A percentile compares a stretch with the other conserved stretches of the same genome.
Conservation (phyloP, 2,113 vertebrate species). For the Psophia crepitans region DNA sequence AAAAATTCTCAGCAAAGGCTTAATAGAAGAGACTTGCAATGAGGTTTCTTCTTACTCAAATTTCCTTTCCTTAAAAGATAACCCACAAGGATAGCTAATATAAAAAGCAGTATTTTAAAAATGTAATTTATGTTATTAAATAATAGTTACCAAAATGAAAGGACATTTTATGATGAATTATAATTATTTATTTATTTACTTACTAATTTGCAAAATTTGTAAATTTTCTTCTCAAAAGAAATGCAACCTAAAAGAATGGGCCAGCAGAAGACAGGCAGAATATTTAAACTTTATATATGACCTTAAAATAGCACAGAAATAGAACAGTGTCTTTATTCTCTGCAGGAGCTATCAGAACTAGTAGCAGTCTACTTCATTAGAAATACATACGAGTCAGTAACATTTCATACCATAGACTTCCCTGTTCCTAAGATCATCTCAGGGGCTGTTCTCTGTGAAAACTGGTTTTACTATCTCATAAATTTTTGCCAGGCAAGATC, state of each 20-base stretch:
- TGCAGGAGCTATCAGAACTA: background rate
- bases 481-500: background rate
- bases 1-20: background rate
- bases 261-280: background rate
- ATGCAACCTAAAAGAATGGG: background rate
- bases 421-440: background rate
- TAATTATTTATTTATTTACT: background rate
- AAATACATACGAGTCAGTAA: background rate
- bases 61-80: background rate
- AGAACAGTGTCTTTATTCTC: background rate
- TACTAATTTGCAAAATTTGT: background rate
- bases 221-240: background rate
- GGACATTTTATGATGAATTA: background rate
- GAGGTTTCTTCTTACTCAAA: background rate
- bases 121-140: background rate
- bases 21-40: background rate
- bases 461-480: background rate
- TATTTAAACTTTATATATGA: background rate
- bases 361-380: background rate
- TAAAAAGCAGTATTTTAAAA: background rate
- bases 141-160: background rate
- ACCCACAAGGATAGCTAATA: background rate
- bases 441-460: background rate
- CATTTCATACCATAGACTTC: background rate
- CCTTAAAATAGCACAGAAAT: background rate